Percentiles rank a stretch among this genome's conserved stretches.
Conservation (phyloP, 2,797 vertebrate species). For the Sebastes cheni region DNA sequence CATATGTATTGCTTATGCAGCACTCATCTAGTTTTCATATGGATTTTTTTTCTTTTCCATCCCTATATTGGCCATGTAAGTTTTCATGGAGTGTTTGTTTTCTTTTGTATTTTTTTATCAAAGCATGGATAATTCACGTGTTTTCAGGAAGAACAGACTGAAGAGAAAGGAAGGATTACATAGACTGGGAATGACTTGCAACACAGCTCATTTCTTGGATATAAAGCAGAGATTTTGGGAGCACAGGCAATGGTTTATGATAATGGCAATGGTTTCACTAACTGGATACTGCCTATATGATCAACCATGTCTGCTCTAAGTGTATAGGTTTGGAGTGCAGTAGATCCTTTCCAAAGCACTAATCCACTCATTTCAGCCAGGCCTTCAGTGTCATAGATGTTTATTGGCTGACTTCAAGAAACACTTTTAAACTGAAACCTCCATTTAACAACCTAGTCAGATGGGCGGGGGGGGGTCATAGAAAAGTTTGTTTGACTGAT, state of each 20-base stretch:
- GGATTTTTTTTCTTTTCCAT: background rate
- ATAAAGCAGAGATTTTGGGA: background rate
- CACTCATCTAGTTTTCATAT: background rate
- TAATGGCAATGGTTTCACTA: background rate
- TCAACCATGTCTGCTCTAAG: background rate
- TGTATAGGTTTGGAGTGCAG: background rate
- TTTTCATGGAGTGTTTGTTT: background rate
- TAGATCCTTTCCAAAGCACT: background rate
- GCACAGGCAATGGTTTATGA: background rate
- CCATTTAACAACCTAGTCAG: background rate
- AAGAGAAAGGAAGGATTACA: background rate
- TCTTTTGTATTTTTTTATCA: background rate
- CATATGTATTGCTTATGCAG: slow-evolving; percentile 1
- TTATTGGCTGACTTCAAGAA: background rate
- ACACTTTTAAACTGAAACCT: background rate
- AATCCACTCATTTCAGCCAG: background rate
- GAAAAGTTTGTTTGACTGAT: background rate
- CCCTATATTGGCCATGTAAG: background rate
- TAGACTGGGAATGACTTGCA: background rate
- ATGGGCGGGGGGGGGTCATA: background rate
- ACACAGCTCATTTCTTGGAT: background rate
- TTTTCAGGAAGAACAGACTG: background rate
- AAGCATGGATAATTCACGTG: background rate
- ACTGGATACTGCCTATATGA: background rate
- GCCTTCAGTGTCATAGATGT: background rate